Evolutionary conservation across 2,888 invertebrate genomes (phyloP).

Genomic region (Hirudinaria manillensis): DNA sequence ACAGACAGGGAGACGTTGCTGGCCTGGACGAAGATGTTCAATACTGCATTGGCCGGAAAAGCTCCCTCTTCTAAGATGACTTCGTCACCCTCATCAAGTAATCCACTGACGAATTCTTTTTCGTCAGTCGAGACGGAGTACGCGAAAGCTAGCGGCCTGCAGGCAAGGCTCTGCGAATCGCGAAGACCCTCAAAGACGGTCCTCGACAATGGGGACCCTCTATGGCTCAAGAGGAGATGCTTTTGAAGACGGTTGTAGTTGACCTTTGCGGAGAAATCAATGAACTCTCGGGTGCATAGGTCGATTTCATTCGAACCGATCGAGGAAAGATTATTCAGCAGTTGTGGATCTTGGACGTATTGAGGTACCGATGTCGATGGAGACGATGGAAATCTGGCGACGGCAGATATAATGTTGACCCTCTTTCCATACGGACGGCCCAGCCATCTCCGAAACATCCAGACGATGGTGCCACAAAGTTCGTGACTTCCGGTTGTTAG

Average conservation of each 20-base stretch:
- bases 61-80: not conserved
- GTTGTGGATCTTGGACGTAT: not conserved
- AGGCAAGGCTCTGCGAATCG: not conserved
- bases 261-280: not conserved
- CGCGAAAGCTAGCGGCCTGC: not conserved
- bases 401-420: not conserved
- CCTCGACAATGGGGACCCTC: not conserved
- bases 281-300: not conserved
- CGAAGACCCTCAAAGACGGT: too few species aligned
- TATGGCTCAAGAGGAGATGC: not conserved
- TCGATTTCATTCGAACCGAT: not conserved
- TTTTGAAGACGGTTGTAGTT: not conserved
- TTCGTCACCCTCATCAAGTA: not conserved
- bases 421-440: not conserved
- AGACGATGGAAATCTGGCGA: not conserved
- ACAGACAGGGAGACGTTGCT: not conserved
- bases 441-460: slow-evolving; percentile 8
- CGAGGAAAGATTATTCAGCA: not conserved
- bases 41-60: not conserved
- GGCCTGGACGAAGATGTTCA: not conserved
- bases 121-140: slow-evolving; percentile 6
- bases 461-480: not conserved
- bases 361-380: not conserved
- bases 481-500: not conserved
- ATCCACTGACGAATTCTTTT: not conserved